Evolutionary conservation across 2,888 invertebrate species (phyloP).

Genomic region (Thysanoteuthis rhombus): DNA sequence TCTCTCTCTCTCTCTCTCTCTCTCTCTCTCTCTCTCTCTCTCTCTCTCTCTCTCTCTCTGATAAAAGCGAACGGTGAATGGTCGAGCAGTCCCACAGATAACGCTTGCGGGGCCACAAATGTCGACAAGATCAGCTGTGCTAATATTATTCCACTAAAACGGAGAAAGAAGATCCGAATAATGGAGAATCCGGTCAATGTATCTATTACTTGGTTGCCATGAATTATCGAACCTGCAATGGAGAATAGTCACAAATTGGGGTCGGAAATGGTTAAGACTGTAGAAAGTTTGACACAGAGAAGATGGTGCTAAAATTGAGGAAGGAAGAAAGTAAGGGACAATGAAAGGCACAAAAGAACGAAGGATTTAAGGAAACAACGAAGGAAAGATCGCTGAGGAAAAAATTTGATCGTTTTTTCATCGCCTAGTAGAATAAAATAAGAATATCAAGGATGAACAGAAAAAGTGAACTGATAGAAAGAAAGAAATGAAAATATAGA

Average conservation of each 20-base stretch:
- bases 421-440: too few species aligned
- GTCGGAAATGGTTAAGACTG: not conserved
- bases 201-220: not conserved
- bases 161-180: not conserved
- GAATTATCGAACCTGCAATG: not conserved
- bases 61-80: not conserved
- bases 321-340: not conserved
- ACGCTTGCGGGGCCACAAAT: not conserved
- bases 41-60: not conserved
- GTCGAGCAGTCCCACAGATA: not conserved
- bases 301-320: not conserved
- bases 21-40: not conserved
- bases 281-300: too few species aligned
- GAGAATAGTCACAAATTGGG: not conserved
- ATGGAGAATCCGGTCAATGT: not conserved
- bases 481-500: not conserved
- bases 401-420: too few species aligned
- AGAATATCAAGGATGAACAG: too few species aligned
- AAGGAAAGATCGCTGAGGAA: too few species aligned
- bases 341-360: not conserved
- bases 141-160: not conserved
- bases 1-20: not conserved
- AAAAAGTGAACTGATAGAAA: too few species aligned
- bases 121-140: not conserved
- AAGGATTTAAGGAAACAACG: not conserved